phyloP scores from a whole-genome alignment of 2,113 vertebrate genomes.

The Myotis lucifugus region DNA sequence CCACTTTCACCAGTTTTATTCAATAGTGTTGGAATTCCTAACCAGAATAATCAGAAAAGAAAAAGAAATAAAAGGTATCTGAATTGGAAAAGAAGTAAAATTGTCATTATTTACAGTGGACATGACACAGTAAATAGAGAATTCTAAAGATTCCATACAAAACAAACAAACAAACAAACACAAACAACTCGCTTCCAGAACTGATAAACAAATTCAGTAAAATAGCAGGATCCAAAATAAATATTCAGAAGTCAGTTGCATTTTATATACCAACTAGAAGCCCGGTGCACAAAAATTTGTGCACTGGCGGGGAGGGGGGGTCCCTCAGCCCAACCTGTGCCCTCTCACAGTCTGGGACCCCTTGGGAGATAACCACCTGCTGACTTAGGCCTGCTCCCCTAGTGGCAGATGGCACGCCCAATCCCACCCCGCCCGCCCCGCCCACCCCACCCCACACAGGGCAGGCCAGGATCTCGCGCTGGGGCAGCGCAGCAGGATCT shows the following conservation, averaged over 20 bases:
- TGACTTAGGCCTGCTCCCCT: too few species aligned
- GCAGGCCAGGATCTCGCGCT: too few species aligned
- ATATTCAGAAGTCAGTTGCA: neutral
- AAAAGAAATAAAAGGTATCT: neutral
- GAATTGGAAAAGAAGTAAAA: neutral
- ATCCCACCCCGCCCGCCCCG: too few species aligned
- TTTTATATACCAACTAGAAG: neutral
- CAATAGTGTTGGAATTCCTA: neutral
- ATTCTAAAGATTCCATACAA: neutral
- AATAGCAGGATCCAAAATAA: neutral
- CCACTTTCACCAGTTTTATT: neutral
- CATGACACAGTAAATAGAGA: neutral
- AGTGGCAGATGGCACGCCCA: too few species aligned
- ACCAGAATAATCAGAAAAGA: neutral
- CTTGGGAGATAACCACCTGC: too few species aligned
- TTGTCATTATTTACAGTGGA: neutral
- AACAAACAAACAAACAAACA: neutral
- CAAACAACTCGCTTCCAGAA: neutral
- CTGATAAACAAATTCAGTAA: neutral
- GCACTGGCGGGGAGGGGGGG: too few species aligned
- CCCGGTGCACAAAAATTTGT: too few species aligned
- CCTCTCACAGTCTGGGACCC: too few species aligned
- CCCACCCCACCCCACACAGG: too few species aligned
- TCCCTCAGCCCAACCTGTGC: too few species aligned
- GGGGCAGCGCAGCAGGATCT: too few species aligned